Conservation (phyloP, 2,888 invertebrate species). For the Noctua pronuba region DNA sequence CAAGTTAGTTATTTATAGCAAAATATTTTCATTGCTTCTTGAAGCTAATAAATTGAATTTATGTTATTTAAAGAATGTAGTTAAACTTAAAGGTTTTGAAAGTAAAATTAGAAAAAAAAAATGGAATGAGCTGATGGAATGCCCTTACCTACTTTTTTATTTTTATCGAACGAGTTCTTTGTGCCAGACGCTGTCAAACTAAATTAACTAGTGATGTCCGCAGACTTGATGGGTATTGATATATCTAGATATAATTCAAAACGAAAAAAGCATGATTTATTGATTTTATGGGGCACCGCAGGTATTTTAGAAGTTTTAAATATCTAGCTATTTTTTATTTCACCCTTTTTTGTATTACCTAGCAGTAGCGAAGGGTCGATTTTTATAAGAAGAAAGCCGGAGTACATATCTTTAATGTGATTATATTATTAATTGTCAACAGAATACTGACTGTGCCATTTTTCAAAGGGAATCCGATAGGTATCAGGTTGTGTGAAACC, state of each 20-base stretch:
- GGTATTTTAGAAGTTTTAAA: background rate
- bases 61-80: background rate
- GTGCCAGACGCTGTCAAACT: background rate
- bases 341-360: background rate
- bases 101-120: background rate
- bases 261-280: background rate
- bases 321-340: background rate
- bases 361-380: no score
- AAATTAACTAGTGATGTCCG: background rate
- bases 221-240: background rate
- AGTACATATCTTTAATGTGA: no score
- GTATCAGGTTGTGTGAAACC: no score
- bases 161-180: background rate
- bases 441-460: no score
- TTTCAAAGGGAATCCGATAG: no score
- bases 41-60: background rate
- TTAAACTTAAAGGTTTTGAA: background rate
- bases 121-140: background rate
- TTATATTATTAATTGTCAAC: no score
- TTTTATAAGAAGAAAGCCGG: no score
- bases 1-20: slow-evolving; percentile 8
- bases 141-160: background rate
- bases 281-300: background rate
- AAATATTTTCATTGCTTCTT: slow-evolving; percentile 33
- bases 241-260: background rate